Evolutionary conservation across 2,888 invertebrate genomes (phyloP), one percentile per base, ranked within the genome.

Genomic region (Meta bourneti): DNA sequence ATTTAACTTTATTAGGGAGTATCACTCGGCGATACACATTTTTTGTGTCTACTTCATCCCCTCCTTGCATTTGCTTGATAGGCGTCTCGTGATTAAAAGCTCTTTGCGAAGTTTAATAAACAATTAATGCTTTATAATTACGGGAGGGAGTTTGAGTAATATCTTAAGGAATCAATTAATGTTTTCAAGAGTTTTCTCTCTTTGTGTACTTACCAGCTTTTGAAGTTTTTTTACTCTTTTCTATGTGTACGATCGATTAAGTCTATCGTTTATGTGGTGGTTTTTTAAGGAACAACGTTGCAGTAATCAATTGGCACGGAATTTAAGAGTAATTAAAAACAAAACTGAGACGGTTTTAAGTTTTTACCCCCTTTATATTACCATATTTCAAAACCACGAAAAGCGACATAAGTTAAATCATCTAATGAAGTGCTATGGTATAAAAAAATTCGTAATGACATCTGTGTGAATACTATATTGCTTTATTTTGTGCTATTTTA

Each of bases 101-200:
- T 71, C 61, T 77, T 86, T 52, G 81, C 74, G n/a, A 81, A 54
- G 71, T 83, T 91, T 87, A 91, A 87, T 87, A 91, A 87, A 87
- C 79, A 91, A 91, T 91, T 91, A 91, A 87, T 61, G 79, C 49
- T 19, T 74, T 16, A 61, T 75, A 83, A 91, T 91, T 83, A 91
- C 52, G 20, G 7, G 5, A n/a, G 20, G 51, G 51, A 51, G 49
- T 81, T 34, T 70, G 79, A 79, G 54, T 79, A 34, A 79, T 61
- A 54, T 16, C 54, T 79, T 11, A 20, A 11, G 54, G 61, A 61
- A 61, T 79, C 79, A 79, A 79, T 79, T 79, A 79, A 34, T 13
- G 34, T 72, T 9, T 74, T 74, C 19, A 9, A 34, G 20, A 74
- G 48, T 72, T 72, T 72, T 9, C 11, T 72, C 9, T 34, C 9